These are phyloP conservation scores for Drosophila elegans DNA, from an alignment of 1,140 invertebrate genomes.

Conservation along the genomic window DNA sequence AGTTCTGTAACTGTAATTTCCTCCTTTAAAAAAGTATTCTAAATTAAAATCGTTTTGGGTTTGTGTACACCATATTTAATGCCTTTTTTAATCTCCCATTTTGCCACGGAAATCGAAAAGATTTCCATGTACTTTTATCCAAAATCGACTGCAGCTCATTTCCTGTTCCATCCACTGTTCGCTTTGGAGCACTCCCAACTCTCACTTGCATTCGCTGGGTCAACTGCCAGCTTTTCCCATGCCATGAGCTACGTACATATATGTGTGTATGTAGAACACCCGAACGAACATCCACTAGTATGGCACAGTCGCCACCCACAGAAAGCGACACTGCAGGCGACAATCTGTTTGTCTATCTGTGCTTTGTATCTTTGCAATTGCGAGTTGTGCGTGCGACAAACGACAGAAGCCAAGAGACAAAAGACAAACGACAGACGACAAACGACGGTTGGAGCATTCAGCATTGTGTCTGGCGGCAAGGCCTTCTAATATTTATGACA, in stretches of 20 bases:
- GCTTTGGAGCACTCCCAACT: background rate
- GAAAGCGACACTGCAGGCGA: constrained; percentile 62
- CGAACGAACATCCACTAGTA: no score
- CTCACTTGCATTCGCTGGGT: constrained; percentile 12
- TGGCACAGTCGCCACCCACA: background rate
- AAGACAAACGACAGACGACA: constrained; percentile 17
- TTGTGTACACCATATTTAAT: no score
- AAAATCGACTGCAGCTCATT: background rate
- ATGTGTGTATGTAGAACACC: background rate
- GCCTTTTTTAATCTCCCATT: no score
- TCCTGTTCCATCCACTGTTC: constrained; percentile 7
- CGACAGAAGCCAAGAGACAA: constrained; percentile 26
- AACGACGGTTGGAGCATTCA: constrained; percentile 5
- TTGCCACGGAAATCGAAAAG: no score
- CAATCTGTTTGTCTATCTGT: constrained; percentile 77
- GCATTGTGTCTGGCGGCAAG: constrained; percentile 39
- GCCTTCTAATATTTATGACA: constrained; percentile 74
- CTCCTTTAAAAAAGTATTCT: no score
- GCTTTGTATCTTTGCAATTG: constrained; percentile 61
- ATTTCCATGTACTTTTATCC: no score
- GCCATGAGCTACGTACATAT: background rate
- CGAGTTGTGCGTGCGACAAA: constrained; percentile 43
- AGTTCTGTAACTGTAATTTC: no score
- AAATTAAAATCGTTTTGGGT: no score
- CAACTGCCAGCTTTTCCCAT: background rate